Evolutionary conservation across 2,888 invertebrate species (phyloP).

Genomic region (Scotopteryx bipunctaria): DNA sequence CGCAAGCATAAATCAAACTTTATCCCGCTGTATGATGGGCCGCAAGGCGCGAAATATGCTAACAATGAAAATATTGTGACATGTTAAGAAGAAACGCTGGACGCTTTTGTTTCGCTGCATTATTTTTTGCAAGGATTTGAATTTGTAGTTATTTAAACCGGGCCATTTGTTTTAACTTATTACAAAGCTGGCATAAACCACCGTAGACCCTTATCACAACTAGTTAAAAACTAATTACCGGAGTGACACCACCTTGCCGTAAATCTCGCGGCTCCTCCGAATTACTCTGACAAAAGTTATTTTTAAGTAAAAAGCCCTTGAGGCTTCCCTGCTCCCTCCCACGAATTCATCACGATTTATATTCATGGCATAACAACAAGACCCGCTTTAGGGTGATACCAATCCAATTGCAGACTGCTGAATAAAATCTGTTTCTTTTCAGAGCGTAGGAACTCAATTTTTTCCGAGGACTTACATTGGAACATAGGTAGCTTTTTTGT

Average conservation of each 20-base stretch:
- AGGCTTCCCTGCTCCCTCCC: slow-evolving; percentile 62
- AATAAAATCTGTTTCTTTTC: slow-evolving; percentile 62
- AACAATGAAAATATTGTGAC: slow-evolving; percentile 79
- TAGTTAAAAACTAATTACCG: slow-evolving; percentile 84
- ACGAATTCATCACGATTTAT: slow-evolving; percentile 85
- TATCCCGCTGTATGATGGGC: slow-evolving; percentile 64
- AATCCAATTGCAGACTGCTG: slow-evolving; percentile 71
- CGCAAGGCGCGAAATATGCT: slow-evolving; percentile 66
- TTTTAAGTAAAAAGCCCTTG: slow-evolving; percentile 83
- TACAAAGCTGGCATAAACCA: slow-evolving; percentile 71
- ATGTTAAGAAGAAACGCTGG: slow-evolving; percentile 53
- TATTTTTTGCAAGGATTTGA: slow-evolving; percentile 30
- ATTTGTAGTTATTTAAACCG: slow-evolving; percentile 24
- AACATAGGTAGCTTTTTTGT: too few relatives aligned
- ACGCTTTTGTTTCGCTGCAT: slow-evolving; percentile 55
- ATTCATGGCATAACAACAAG: slow-evolving; percentile 83
- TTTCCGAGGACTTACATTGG: too few relatives aligned
- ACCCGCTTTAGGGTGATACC: slow-evolving; percentile 76
- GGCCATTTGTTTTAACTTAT: slow-evolving; percentile 68
- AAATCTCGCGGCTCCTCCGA: slow-evolving; percentile 77
- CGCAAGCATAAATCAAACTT: slow-evolving; percentile 68
- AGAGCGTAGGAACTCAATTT: too few relatives aligned
- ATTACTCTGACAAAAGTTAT: slow-evolving; percentile 83
- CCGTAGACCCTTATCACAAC: slow-evolving; percentile 80
- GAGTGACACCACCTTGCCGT: slow-evolving; percentile 83